A percentile compares a stretch with the other conserved stretches of the same genome.
Evolutionary conservation across 2,113 vertebrate species (phyloP).

Genomic region (Leiothrix lutea): DNA sequence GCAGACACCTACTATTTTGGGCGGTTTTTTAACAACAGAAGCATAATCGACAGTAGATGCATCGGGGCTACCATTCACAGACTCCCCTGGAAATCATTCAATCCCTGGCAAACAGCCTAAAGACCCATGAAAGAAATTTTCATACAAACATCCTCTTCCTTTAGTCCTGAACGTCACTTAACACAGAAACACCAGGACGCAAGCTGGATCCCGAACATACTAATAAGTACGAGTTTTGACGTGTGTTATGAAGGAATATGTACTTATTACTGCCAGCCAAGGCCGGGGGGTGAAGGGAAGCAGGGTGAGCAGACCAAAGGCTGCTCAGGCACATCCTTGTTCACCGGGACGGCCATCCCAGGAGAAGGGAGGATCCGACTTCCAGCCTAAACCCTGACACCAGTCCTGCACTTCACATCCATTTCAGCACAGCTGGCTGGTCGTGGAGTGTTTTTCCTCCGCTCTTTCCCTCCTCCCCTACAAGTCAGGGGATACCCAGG

Average conservation of each 20-base stretch:
- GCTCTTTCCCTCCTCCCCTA: not conserved
- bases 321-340: not conserved
- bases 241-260: rapidly evolving
- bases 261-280: not conserved
- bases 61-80: too few relatives aligned
- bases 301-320: not conserved
- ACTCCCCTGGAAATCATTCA: not conserved
- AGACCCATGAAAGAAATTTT: not conserved
- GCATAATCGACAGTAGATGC: rapidly evolving
- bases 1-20: not conserved
- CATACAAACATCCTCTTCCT: not conserved
- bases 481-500: rapidly evolving
- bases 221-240: rapidly evolving
- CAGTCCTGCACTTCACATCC: not conserved
- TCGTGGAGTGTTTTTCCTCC: rapidly evolving
- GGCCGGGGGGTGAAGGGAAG: not conserved
- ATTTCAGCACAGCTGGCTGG: not conserved
- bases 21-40: not conserved
- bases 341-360: too few relatives aligned
- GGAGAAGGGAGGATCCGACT: not conserved
- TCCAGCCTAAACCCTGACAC: not conserved
- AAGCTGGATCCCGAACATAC: not conserved
- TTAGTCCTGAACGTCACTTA: not conserved
- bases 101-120: not conserved
- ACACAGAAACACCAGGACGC: not conserved